phyloP scores from a whole-genome alignment of 1,140 invertebrate genomes.

The Neodiprion virginianus region DNA sequence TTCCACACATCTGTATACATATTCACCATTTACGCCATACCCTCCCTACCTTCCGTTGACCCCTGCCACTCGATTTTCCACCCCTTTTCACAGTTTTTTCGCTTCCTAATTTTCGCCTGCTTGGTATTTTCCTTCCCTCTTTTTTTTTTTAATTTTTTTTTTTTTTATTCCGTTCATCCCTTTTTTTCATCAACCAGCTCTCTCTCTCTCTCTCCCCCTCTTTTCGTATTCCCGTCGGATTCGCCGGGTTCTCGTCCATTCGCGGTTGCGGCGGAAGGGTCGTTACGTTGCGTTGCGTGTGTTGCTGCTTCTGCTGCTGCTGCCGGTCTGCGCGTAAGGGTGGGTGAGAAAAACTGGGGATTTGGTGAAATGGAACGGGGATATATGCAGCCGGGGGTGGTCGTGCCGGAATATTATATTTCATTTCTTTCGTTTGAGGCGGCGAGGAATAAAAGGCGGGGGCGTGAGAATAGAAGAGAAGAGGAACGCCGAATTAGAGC shows the following conservation, averaged over 20 bases:
- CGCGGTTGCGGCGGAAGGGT: too few relatives aligned
- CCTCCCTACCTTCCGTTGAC: background rate
- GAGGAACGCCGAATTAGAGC: slow-evolving; percentile 24
- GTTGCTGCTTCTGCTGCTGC: too few relatives aligned
- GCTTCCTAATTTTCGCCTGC: background rate
- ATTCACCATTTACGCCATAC: background rate
- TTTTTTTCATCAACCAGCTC: too few relatives aligned
- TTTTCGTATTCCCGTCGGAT: background rate
- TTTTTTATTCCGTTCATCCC: too few relatives aligned
- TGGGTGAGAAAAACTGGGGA: too few relatives aligned
- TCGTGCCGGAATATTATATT: slow-evolving; percentile 1
- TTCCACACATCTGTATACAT: slow-evolving; percentile 28
- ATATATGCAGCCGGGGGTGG: too few relatives aligned
- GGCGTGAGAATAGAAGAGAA: slow-evolving; percentile 3
- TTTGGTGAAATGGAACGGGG: too few relatives aligned
- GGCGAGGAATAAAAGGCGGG: background rate
- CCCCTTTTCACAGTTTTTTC: background rate
- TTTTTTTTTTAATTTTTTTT: background rate
- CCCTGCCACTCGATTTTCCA: too few relatives aligned
- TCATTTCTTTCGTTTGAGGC: background rate
- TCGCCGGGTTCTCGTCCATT: background rate
- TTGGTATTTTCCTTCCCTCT: background rate
- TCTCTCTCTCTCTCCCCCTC: background rate
- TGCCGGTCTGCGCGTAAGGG: too few relatives aligned
- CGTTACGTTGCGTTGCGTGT: too few relatives aligned